Conservation (phyloP, 2,797 vertebrate species). For the Eupleurogrammus muticus region DNA sequence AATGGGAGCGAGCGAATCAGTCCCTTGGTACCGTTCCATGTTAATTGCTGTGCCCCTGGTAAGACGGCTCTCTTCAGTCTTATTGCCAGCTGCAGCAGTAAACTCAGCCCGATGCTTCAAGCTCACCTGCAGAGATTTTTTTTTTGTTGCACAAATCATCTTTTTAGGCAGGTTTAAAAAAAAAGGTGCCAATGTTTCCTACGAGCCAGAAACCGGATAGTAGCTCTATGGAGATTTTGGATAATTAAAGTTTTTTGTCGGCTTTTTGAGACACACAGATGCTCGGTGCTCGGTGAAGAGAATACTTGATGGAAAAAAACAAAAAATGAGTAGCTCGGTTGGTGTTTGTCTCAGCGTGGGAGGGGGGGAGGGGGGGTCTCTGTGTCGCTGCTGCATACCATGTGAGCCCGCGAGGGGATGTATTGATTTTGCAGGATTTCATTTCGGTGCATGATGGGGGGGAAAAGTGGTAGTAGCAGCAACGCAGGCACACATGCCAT, state of each 20-base stretch:
- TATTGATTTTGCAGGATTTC: slow-evolving; percentile 61
- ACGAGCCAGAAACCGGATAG: not conserved
- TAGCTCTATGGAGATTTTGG: slow-evolving; percentile 27
- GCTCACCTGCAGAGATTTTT: slow-evolving; percentile 42
- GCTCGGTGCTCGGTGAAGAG: slow-evolving; percentile 22
- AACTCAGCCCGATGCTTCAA: slow-evolving; percentile 19
- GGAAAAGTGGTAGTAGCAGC: not conserved
- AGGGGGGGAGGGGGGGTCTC: slow-evolving; percentile 22
- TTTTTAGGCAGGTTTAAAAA: not conserved
- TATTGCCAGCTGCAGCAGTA: slow-evolving; percentile 32
- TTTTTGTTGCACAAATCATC: slow-evolving; percentile 32
- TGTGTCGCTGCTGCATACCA: slow-evolving; percentile 32
- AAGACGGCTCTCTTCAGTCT: slow-evolving; percentile 36
- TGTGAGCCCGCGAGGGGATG: slow-evolving; percentile 32
- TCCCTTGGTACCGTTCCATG: slow-evolving; percentile 15
- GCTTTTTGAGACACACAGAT: slow-evolving; percentile 23
- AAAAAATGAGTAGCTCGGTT: slow-evolving; percentile 37
- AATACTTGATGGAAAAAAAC: too few relatives aligned
- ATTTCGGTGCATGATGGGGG: slow-evolving; percentile 32
- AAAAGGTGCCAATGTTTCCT: slow-evolving; percentile 17
- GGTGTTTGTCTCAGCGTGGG: slow-evolving; percentile 32
- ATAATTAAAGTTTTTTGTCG: slow-evolving; percentile 53
- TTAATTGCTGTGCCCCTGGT: slow-evolving; percentile 43
- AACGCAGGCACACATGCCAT: slow-evolving; percentile 10
- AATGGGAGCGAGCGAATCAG: slow-evolving; percentile 1